Evolutionary conservation across 1,140 invertebrate genomes (phyloP).

Genomic region (Brachionus paranguensis): DNA sequence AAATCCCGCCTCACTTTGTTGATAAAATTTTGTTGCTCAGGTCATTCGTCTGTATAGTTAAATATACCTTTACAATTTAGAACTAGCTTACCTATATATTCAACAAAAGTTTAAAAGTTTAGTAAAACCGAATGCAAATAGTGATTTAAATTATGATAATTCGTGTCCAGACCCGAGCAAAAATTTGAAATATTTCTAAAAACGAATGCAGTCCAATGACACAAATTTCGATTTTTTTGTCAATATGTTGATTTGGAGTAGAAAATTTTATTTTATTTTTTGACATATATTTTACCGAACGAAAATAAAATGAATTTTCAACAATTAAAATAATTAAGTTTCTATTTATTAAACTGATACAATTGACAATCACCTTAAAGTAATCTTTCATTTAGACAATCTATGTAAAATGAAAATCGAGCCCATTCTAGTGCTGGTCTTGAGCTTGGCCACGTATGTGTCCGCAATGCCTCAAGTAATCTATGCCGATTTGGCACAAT

Average conservation of each 20-base stretch:
- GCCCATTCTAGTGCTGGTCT: neutral
- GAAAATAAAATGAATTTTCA: neutral
- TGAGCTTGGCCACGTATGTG: neutral
- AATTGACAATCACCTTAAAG: neutral
- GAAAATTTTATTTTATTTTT: neutral
- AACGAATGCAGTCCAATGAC: neutral
- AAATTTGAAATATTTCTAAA: neutral
- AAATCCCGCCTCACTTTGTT: slow-evolving; percentile 26
- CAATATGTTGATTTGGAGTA: neutral
- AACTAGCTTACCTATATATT: slow-evolving; percentile 10
- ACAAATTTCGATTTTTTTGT: slow-evolving; percentile 26
- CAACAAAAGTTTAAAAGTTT: slow-evolving; percentile 28
- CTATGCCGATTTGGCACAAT: neutral
- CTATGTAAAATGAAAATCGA: slow-evolving; percentile 17
- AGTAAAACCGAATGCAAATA: slow-evolving; percentile 26
- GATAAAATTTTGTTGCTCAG: neutral
- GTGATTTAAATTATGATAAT: slow-evolving; percentile 3
- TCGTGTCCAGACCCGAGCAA: neutral
- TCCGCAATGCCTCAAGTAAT: neutral
- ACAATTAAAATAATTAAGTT: slow-evolving; percentile 3
- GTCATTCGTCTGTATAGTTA: neutral
- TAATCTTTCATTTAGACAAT: neutral
- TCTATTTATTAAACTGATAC: neutral
- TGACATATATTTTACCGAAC: slow-evolving; percentile 28
- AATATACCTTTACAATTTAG: slow-evolving; percentile 24